These are phyloP conservation scores for Shinisaurus crocodilurus DNA, from an alignment of 2,113 vertebrate species.

Conservation along the genomic window DNA sequence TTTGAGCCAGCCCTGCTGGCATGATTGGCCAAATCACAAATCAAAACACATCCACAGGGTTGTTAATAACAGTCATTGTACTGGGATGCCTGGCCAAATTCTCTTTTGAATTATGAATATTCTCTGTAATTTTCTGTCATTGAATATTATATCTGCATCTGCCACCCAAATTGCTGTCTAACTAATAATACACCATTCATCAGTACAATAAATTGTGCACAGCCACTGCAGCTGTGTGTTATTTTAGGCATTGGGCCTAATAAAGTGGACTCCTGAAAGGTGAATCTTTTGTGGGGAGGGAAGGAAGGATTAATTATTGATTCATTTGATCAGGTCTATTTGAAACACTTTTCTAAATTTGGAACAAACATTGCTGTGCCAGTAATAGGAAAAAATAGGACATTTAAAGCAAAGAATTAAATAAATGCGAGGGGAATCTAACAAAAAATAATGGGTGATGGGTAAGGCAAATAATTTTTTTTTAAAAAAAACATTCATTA, in stretches of 20 bases:
- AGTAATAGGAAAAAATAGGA: neutral
- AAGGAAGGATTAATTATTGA: neutral
- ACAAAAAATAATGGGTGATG: no score
- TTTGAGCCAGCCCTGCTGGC: neutral
- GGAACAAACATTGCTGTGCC: neutral
- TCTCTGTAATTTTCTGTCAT: neutral
- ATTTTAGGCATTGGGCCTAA: accelerated
- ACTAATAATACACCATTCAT: neutral
- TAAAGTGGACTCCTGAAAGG: neutral
- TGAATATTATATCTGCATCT: neutral
- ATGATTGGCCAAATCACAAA: neutral
- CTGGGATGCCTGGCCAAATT: neutral
- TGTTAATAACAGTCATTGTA: neutral
- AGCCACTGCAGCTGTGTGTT: neutral
- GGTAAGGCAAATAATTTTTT: neutral
- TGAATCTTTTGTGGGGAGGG: neutral
- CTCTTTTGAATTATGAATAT: neutral
- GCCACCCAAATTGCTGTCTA: neutral
- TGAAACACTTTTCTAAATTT: neutral
- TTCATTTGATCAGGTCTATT: neutral
- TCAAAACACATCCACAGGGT: neutral
- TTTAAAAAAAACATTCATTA: neutral
- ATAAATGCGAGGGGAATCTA: neutral
- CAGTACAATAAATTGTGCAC: neutral
- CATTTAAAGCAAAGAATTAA: neutral